Evolutionary conservation across 35 echinoderm and acorn worm species (phyloP), one percentile per base, ranked within the genome.

Genomic region (Ophiothrix spiculata): DNA sequence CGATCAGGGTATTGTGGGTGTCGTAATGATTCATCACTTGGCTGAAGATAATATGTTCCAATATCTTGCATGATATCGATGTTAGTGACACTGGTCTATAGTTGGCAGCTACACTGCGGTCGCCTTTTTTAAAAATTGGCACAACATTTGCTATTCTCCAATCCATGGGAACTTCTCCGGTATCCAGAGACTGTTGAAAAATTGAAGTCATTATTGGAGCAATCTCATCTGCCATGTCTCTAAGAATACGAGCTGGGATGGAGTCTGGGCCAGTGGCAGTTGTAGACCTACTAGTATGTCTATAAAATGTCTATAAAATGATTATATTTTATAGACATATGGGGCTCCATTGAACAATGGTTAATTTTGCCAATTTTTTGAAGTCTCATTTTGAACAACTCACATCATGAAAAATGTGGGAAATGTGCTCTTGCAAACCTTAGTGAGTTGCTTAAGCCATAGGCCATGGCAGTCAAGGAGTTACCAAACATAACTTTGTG

Each of bases 31-130:
- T 45, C 69, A 78, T 84, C 0, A 77, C 77, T 35, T 84, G 49
- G 35, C 56, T 32, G 31, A 56, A 84, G 4, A 84, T 14, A 33
- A 90, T 78, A 78, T 84, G 88, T 63, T 84, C 88, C 28, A 90
- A 75, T 78, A 90, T 19, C 56, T 90, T 90, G 64, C 88, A 84
- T 21, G 77, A 19, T n/a, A 90, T 76, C 0, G 74, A 84, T n/a
- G 81, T 90, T 1, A 84, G 75, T 25, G 88, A 90, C 29, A 90
- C 75, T 14, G 88, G 88, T 31, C 88, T 23, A 32, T 90, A 90
- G 33, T 90, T 90, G 21, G 56, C 17, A 0, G 81, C 64, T 25
- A 60, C 8, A 64, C 80, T 77, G 15, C 69, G 63, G 37, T 84
- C 64, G 23, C 88, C 88, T 56, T 90, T 90, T 74, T 90, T 90